Percentiles rank a stretch among this genome's conserved stretches.
Conservation (phyloP, 2,113 vertebrate genomes). For the Cichladusa arquata region DNA sequence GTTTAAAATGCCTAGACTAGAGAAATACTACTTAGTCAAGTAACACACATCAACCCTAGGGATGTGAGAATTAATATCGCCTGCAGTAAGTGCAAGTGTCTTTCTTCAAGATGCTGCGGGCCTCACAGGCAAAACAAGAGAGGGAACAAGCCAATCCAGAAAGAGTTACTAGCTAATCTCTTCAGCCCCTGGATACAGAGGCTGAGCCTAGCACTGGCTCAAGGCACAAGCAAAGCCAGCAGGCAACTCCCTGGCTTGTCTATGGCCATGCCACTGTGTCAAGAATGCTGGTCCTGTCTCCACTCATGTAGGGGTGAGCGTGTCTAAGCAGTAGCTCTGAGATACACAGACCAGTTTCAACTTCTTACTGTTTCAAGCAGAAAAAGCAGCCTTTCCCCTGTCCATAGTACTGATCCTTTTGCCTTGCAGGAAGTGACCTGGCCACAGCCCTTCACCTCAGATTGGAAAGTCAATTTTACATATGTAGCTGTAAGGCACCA, state of each 20-base stretch:
- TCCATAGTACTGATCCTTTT: neutral
- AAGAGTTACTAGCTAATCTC: neutral
- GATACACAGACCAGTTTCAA: neutral
- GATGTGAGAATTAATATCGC: neutral
- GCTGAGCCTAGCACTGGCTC: neutral
- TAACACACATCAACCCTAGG: neutral
- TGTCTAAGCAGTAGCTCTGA: neutral
- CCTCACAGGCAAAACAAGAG: neutral
- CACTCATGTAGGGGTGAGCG: fast-evolving
- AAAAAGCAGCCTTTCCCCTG: neutral
- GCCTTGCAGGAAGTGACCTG: neutral
- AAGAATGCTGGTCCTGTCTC: neutral
- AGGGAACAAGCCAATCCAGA: neutral
- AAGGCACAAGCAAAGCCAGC: neutral
- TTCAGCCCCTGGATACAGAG: neutral
- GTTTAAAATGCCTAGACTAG: neutral
- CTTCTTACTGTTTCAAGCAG: neutral
- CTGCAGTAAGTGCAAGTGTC: neutral
- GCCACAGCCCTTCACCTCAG: neutral
- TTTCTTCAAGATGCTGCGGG: fast-evolving
- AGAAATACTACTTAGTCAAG: neutral
- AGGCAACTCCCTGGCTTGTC: neutral
- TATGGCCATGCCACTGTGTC: fast-evolving
- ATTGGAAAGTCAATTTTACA: neutral
- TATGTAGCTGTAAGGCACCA: neutral